Conservation (phyloP, 2,888 invertebrate genomes). For the Sarcophaga variegata region DNA sequence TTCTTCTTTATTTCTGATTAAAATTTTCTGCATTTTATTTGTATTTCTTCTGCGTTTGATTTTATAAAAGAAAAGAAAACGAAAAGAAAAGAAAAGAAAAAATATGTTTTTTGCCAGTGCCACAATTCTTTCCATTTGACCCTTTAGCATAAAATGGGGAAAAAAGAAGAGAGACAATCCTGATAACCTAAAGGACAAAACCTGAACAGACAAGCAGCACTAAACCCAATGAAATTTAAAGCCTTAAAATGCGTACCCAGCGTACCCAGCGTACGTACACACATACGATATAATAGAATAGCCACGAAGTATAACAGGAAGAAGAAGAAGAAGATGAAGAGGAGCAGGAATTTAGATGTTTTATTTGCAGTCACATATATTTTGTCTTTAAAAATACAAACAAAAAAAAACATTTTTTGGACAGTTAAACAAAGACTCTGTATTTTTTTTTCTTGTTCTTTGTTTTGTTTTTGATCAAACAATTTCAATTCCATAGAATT, state of each 20-base stretch:
- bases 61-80: background rate
- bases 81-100: slow-evolving; percentile 27
- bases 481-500: slow-evolving; percentile 68
- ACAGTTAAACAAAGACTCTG: background rate
- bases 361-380: slow-evolving; percentile 26
- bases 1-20: no score
- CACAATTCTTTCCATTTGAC: slow-evolving; percentile 49
- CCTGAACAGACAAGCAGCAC: slow-evolving; percentile 32
- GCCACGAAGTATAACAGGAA: no score
- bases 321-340: background rate
- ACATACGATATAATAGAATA: no score
- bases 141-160: background rate
- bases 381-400: background rate
- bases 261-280: background rate
- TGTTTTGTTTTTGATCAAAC: slow-evolving; percentile 56
- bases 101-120: slow-evolving; percentile 48
- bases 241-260: slow-evolving; percentile 40
- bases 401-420: no score
- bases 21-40: no score
- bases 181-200: slow-evolving; percentile 1
- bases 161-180: background rate
- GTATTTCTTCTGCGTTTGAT: no score
- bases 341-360: slow-evolving; percentile 30
- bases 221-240: background rate
- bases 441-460: slow-evolving; percentile 29